phyloP scores from a whole-genome alignment of 2,113 vertebrate genomes.

The Calidris pygmaea region DNA sequence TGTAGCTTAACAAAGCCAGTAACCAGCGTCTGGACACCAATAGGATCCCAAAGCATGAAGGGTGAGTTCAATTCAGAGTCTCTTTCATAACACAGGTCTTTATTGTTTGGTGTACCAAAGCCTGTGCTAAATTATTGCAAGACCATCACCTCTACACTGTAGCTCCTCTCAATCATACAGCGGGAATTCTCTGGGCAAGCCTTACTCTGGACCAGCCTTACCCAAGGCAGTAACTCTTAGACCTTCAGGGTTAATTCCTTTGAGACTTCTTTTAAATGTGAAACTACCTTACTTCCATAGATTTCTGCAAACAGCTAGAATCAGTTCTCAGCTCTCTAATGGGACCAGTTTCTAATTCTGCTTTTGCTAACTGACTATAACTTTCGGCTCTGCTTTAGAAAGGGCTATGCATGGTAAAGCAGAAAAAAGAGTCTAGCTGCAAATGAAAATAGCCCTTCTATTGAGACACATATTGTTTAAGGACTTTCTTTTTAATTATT shows the following conservation, averaged over 20 bases:
- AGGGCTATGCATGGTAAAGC: not conserved
- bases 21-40: not conserved
- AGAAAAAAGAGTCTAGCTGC: not conserved
- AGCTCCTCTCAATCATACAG: rapidly evolving
- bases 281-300: not conserved
- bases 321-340: not conserved
- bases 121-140: not conserved
- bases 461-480: not conserved
- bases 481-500: slow-evolving; percentile 13
- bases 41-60: not conserved
- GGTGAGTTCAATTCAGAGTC: not conserved
- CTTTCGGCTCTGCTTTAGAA: not conserved
- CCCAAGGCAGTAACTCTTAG: not conserved
- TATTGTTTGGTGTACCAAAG: not conserved
- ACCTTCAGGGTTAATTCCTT: not conserved
- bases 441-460: not conserved
- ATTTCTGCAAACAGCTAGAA: not conserved
- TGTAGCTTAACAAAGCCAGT: not conserved
- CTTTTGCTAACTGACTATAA: not conserved
- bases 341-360: not conserved
- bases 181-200: not conserved
- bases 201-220: not conserved
- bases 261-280: not conserved
- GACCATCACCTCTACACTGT: not conserved
- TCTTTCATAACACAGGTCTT: not conserved